Evolutionary conservation across 2,113 vertebrate genomes (phyloP).

Genomic region (Heterotis niloticus): DNA sequence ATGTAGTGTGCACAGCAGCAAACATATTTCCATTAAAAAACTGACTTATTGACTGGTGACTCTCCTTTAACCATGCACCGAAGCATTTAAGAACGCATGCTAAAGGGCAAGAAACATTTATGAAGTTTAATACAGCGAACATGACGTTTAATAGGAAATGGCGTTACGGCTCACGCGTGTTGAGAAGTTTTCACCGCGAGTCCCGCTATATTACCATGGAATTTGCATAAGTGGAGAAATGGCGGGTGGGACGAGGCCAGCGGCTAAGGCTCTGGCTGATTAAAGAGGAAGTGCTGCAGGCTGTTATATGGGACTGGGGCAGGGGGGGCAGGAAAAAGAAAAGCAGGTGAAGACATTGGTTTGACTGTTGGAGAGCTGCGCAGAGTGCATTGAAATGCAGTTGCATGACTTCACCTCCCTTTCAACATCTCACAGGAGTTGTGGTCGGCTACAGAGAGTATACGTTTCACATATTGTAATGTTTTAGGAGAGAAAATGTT

Average conservation of each 20-base stretch:
- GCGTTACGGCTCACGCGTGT: neutral
- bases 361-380: slow-evolving; percentile 48
- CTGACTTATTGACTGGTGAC: no score
- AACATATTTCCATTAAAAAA: no score
- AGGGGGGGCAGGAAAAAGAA: slow-evolving; percentile 24
- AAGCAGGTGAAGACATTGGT: slow-evolving; percentile 20
- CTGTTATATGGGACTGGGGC: slow-evolving; percentile 8
- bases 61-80: no score
- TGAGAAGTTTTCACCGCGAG: neutral
- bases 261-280: neutral
- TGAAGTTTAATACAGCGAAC: no score
- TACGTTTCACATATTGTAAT: slow-evolving; percentile 52
- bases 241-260: neutral
- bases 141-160: neutral
- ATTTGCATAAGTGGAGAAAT: neutral
- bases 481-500: slow-evolving; percentile 48
- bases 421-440: slow-evolving; percentile 51
- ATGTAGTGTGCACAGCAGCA: no score
- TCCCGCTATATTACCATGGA: neutral
- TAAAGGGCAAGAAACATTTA: neutral
- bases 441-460: slow-evolving; percentile 45
- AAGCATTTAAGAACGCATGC: no score
- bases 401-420: slow-evolving; percentile 53
- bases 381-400: slow-evolving; percentile 39
- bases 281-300: neutral